phyloP scores from a whole-genome alignment of 92 coral and sea anemone genomes.

The Plumapathes pennacea region DNA sequence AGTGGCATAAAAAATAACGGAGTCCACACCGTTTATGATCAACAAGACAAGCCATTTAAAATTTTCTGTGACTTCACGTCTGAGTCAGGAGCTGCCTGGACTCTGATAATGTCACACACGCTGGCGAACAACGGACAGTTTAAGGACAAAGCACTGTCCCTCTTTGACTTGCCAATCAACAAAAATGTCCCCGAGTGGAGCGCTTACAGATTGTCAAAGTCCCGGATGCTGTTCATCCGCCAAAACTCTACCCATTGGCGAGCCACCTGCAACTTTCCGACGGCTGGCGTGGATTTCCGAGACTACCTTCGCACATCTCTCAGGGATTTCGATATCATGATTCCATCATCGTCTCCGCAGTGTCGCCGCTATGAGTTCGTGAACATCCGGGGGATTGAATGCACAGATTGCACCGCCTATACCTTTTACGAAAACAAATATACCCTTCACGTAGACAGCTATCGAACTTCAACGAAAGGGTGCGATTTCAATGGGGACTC shows the following conservation, averaged over 20 bases:
- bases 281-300: slow-evolving; percentile 12
- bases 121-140: not conserved
- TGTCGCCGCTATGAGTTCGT: slow-evolving; percentile 15
- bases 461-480: not conserved
- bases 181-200: slow-evolving; percentile 17
- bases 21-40: slow-evolving; percentile 13
- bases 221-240: slow-evolving; percentile 39
- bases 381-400: slow-evolving; percentile 17
- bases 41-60: not conserved
- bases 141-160: slow-evolving; percentile 3
- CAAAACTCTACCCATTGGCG: slow-evolving; percentile 48
- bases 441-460: slow-evolving; percentile 3
- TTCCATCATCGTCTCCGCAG: not conserved
- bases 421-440: not conserved
- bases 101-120: slow-evolving; percentile 35
- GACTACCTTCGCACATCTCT: slow-evolving; percentile 27
- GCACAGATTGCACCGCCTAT: slow-evolving; percentile 12
- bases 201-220: slow-evolving; percentile 22
- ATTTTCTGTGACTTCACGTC: slow-evolving; percentile 38
- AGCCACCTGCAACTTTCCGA: slow-evolving; percentile 36
- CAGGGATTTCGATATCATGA: slow-evolving; percentile 3
- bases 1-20: slow-evolving; percentile 6
- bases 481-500: slow-evolving; percentile 2
- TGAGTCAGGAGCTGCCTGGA: slow-evolving; percentile 46
- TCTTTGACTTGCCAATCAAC: slow-evolving; percentile 9